A percentile compares a stretch with the other conserved stretches of the same genome.
phyloP scores from a whole-genome alignment of 30 jellyfish, hydroid and myxozoan species.

The Turritopsis rubra region DNA sequence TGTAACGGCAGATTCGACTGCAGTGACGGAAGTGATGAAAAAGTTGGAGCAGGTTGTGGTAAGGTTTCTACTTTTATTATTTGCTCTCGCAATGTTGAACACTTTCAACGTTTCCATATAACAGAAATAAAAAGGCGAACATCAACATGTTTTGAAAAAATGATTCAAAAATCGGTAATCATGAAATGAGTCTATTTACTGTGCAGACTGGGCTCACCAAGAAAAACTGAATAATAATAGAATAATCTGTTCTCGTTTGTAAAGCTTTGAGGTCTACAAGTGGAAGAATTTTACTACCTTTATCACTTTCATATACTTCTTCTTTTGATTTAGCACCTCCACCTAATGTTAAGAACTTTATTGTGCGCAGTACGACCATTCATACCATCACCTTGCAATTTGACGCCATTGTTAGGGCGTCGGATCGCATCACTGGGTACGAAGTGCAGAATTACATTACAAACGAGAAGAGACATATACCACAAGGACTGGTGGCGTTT shows the following conservation, averaged over 20 bases:
- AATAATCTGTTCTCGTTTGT: too few species aligned
- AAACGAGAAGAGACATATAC: not conserved
- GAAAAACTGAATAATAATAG: too few species aligned
- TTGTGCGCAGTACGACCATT: not conserved
- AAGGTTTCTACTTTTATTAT: not conserved
- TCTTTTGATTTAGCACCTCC: not conserved
- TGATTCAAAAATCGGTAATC: too few species aligned
- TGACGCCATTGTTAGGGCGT: not conserved
- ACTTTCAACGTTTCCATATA: too few species aligned
- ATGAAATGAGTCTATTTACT: too few species aligned
- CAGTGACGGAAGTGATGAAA: constrained; percentile 20
- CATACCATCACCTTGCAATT: not conserved
- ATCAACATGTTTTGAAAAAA: too few species aligned
- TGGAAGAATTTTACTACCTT: too few species aligned
- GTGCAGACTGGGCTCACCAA: too few species aligned
- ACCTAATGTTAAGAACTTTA: not conserved
- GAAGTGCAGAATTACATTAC: not conserved
- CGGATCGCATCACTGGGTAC: not conserved
- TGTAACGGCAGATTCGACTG: constrained; percentile 23
- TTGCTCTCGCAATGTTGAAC: too few species aligned
- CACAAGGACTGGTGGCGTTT: not conserved
- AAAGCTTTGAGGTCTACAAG: too few species aligned
- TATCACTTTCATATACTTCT: too few species aligned
- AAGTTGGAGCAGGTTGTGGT: constrained; percentile 28
- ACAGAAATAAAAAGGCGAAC: too few species aligned